phyloP scores from a whole-genome alignment of 2,797 vertebrate genomes.

The Hybognathus amarus region DNA sequence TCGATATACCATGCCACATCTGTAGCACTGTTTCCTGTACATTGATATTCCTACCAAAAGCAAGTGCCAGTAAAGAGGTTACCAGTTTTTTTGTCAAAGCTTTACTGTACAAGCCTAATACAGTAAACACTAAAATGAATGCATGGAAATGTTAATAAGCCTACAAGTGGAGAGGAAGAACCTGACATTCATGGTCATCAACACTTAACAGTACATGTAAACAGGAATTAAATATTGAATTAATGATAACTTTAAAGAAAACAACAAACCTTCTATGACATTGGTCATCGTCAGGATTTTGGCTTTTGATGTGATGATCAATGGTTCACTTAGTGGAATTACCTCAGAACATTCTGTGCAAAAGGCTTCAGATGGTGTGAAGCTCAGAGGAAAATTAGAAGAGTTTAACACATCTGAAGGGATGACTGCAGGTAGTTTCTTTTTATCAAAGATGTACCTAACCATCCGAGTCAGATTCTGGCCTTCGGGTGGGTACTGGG shows the following conservation, averaged over 20 bases:
- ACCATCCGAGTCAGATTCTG: conserved; percentile 9
- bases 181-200: background rate
- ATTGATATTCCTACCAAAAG: conserved; percentile 9
- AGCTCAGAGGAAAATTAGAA: background rate
- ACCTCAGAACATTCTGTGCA: conserved; percentile 8
- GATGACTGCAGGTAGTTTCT: background rate
- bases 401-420: background rate
- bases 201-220: too few relatives aligned
- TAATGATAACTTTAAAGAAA: background rate
- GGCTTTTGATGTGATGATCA: conserved; percentile 7
- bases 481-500: background rate
- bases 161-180: background rate
- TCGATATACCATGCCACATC: background rate
- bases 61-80: conserved; percentile 4
- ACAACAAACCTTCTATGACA: background rate
- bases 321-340: background rate
- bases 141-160: background rate
- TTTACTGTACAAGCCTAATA: background rate
- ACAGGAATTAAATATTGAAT: background rate
- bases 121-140: background rate
- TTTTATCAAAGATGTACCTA: background rate
- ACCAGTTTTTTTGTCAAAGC: background rate
- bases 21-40: background rate
- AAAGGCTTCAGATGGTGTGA: conserved; percentile 10
- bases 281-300: background rate